Base-by-base conservation (phyloP, 2,113 vertebrate genomes). In the Cephalopterus ornatus region DNA sequence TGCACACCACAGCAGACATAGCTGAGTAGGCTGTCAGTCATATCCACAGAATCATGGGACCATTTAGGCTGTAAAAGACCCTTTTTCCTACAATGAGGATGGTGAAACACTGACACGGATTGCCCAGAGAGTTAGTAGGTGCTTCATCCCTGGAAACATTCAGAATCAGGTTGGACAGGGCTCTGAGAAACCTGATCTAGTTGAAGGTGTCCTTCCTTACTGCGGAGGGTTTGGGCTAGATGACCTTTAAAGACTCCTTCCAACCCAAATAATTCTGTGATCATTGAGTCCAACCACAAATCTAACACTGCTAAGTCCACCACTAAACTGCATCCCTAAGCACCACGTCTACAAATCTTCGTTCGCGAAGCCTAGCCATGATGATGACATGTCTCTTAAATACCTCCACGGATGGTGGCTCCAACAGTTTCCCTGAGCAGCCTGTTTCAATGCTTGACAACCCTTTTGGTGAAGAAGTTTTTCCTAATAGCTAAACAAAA, bases 291-390 rank as follows among this genome's bases (percentile, higher is more conserved):
- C 44, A 75, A 37, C 6, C 18, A 46, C 33, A 84, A 80, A 59
- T 4, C 16, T 3, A 49, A 21, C 9, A 4, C 32, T 73, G 24
- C 8, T 2, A 89, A 73, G 20, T 14, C 13, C 32, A 50, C 44
- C 19, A 23, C 9, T 68, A n/a, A 92, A 76, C 9, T 33, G 14
- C 1, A 13, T 26, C 58, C 44, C 22, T 24, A 18, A 62, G 32
- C 26, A 47, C 12, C 9, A 10, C 0, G 5, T 6, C 49, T 63
- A 41, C 35, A 21, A 0, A 0, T 10, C 26, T 55, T 59, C n/a
- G n/a, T n/a, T n/a, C n/a, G n/a, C n/a, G n/a, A n/a, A n/a, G n/a
- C n/a, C n/a, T n/a, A n/a, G n/a, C n/a, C n/a, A n/a, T n/a, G n/a
- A n/a, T n/a, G n/a, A n/a, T n/a, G n/a, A n/a, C n/a, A n/a, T n/a